phyloP scores from a whole-genome alignment of 2,888 invertebrate genomes.

The Leucophenga maculata region DNA sequence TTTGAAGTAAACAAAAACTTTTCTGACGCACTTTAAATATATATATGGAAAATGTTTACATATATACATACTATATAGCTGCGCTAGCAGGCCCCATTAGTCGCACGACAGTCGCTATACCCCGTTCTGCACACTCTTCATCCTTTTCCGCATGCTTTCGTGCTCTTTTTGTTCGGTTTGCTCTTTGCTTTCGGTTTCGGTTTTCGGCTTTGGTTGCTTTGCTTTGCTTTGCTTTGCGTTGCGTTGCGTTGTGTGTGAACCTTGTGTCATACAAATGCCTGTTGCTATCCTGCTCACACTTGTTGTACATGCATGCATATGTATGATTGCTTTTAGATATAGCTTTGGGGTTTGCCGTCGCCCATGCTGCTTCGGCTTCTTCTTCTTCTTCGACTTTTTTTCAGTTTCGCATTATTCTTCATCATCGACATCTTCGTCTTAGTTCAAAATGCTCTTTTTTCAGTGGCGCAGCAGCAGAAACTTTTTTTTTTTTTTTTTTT shows the following conservation, averaged over 20 bases:
- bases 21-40: not conserved
- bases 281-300: slow-evolving; percentile 20
- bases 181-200: too few relatives aligned
- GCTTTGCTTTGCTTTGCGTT: too few relatives aligned
- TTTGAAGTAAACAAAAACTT: too few relatives aligned
- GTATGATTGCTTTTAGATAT: not conserved
- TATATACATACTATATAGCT: not conserved
- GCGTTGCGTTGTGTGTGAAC: not conserved
- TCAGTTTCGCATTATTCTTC: too few relatives aligned
- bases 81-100: too few relatives aligned
- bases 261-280: not conserved
- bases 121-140: slow-evolving; percentile 21
- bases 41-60: slow-evolving; percentile 7
- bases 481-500: not conserved
- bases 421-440: too few relatives aligned
- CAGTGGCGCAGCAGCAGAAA: slow-evolving; percentile 30
- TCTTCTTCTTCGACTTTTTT: too few relatives aligned
- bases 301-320: slow-evolving; percentile 17
- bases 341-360: not conserved
- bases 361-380: too few relatives aligned
- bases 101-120: slow-evolving; percentile 13
- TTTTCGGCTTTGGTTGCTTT: too few relatives aligned
- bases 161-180: too few relatives aligned
- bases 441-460: slow-evolving; percentile 35
- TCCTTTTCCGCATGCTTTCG: not conserved